Evolutionary conservation across 2,113 vertebrate genomes (phyloP).

Genomic region (Gila orcuttii): DNA sequence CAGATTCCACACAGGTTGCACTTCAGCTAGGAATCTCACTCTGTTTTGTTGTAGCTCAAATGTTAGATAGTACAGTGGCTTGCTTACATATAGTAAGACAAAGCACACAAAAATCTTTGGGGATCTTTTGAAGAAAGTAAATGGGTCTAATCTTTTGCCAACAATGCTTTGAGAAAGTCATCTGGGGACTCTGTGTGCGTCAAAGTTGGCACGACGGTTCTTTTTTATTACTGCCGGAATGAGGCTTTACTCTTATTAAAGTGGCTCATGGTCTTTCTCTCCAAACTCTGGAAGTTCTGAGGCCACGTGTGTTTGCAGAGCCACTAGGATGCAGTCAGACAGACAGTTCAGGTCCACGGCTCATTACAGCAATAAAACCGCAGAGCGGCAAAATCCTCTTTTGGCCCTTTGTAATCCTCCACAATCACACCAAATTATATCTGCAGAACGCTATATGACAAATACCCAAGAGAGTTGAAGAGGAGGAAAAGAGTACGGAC

Average conservation of each 20-base stretch:
- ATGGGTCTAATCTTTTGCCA: background rate
- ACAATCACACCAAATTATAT: slow-evolving; percentile 52
- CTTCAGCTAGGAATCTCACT: too few species aligned
- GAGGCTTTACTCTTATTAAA: slow-evolving; percentile 33
- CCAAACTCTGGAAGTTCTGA: slow-evolving; percentile 37
- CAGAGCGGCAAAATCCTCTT: slow-evolving; percentile 48
- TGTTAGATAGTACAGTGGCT: background rate
- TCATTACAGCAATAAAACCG: slow-evolving; percentile 54
- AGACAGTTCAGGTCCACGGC: slow-evolving; percentile 47
- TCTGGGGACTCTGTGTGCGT: background rate
- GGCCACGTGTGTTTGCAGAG: slow-evolving; percentile 36
- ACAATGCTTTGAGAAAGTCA: slow-evolving; percentile 14
- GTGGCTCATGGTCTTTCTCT: slow-evolving; percentile 22
- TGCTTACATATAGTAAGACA: background rate
- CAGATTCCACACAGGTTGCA: too few species aligned
- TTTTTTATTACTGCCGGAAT: slow-evolving; percentile 36
- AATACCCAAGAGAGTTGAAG: slow-evolving; percentile 39
- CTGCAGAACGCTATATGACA: slow-evolving; percentile 42
- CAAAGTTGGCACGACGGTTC: slow-evolving; percentile 1
- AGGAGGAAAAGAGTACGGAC: slow-evolving; percentile 15
- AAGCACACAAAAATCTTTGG: background rate
- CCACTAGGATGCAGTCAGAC: slow-evolving; percentile 37
- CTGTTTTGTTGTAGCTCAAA: background rate
- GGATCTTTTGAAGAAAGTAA: slow-evolving; percentile 3
- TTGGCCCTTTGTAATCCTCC: slow-evolving; percentile 50